These are phyloP conservation scores for Falcaria lacertinaria DNA, from an alignment of 2,888 invertebrate species.

Conservation along the genomic window DNA sequence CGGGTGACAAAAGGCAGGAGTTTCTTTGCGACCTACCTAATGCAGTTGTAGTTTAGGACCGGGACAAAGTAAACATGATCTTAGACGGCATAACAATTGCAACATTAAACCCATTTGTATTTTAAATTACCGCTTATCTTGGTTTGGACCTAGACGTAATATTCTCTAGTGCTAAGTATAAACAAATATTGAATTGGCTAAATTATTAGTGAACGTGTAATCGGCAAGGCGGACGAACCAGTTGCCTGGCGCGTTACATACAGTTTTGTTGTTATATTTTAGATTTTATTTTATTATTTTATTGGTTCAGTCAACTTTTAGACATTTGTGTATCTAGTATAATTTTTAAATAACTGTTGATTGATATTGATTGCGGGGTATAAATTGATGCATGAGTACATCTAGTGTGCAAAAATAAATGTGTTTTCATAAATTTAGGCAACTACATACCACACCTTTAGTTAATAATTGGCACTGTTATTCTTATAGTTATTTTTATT, in stretches of 20 bases:
- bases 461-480: conserved; percentile 73
- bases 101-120: conserved; percentile 23
- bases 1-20: conserved; percentile 22
- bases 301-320: conserved; percentile 61
- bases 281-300: conserved; percentile 68
- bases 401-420: neutral
- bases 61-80: neutral
- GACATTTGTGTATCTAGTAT: conserved; percentile 54
- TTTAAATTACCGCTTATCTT: conserved; percentile 67
- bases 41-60: neutral
- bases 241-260: conserved; percentile 47
- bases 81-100: no score
- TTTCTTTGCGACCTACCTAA: conserved; percentile 12
- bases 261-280: conserved; percentile 70
- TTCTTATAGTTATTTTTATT: conserved; percentile 64
- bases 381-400: conserved; percentile 15
- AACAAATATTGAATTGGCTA: conserved; percentile 67
- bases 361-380: conserved; percentile 35
- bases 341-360: conserved; percentile 51
- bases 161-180: conserved; percentile 72
- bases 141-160: conserved; percentile 54
- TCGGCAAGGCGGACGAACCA: conserved; percentile 29
- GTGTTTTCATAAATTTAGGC: conserved; percentile 11
- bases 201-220: conserved; percentile 47
- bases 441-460: conserved; percentile 44